Evolutionary conservation across 1,140 invertebrate species (phyloP).

Genomic region (Drosophila ficusphila): DNA sequence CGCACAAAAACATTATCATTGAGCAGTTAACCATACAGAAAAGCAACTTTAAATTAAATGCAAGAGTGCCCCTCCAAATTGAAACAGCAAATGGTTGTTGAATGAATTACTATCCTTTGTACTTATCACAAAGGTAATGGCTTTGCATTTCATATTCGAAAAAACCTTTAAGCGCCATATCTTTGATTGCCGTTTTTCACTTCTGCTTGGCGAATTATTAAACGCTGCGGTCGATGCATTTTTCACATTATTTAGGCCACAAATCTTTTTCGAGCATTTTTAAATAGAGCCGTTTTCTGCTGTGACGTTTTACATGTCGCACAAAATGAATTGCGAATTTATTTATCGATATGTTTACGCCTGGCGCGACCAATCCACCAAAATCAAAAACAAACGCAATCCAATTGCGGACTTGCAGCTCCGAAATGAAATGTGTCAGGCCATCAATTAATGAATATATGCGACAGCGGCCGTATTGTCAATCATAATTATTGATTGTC

Average conservation of each 20-base stretch:
- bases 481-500: slow-evolving; percentile 81
- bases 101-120: background rate
- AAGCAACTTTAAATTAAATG: slow-evolving; percentile 38
- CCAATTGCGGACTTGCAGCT: slow-evolving; percentile 18
- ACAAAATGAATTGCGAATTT: slow-evolving; percentile 6
- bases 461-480: slow-evolving; percentile 51
- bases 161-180: too few relatives aligned
- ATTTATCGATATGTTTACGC: slow-evolving; percentile 14
- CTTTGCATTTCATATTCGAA: too few relatives aligned
- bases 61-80: slow-evolving; percentile 10
- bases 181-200: too few relatives aligned
- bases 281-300: background rate
- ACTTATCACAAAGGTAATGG: background rate
- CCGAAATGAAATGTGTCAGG: slow-evolving; percentile 37
- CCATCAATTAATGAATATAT: slow-evolving; percentile 51
- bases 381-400: slow-evolving; percentile 39
- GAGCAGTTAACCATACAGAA: slow-evolving; percentile 22
- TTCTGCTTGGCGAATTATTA: background rate
- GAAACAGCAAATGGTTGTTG: background rate
- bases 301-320: slow-evolving; percentile 3
- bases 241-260: slow-evolving; percentile 4
- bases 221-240: background rate
- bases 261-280: slow-evolving; percentile 11
- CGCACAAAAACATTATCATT: slow-evolving; percentile 35
- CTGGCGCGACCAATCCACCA: background rate